A percentile compares a stretch with the other conserved stretches of the same genome.
Conservation (phyloP, 1,140 invertebrate genomes). For the Pemphigus obesinymphae region DNA sequence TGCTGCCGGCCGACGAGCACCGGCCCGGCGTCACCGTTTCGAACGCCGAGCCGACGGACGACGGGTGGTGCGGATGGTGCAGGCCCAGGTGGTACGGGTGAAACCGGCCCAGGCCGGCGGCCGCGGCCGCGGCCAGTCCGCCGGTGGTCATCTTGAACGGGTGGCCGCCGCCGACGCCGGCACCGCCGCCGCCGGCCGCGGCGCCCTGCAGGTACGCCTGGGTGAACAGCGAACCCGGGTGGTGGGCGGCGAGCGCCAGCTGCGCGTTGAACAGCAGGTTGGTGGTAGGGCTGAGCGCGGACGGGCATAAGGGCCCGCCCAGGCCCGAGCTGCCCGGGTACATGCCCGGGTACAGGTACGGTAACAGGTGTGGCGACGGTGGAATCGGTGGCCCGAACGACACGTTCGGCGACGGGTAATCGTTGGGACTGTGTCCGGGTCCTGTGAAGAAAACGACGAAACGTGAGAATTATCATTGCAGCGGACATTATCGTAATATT, state of each 20-base stretch:
- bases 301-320: constrained; percentile 62
- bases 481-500: no score
- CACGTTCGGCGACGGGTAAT: constrained; percentile 76
- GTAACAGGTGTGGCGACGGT: constrained; percentile 72
- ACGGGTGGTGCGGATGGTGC: constrained; percentile 47
- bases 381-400: constrained; percentile 82
- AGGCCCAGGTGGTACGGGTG: constrained; percentile 42
- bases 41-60: constrained; percentile 70
- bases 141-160: constrained; percentile 50
- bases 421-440: constrained; percentile 53
- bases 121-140: constrained; percentile 49
- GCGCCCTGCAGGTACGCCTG: constrained; percentile 56
- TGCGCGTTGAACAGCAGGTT: constrained; percentile 78
- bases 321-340: constrained; percentile 59
- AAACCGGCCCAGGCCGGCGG: constrained; percentile 53
- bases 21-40: constrained; percentile 72
- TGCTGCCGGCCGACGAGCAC: constrained; percentile 46
- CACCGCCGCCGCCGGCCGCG: constrained; percentile 53
- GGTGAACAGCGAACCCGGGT: constrained; percentile 62
- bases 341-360: constrained; percentile 78
- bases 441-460: no score
- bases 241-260: constrained; percentile 71
- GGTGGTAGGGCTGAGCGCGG: constrained; percentile 54
- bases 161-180: constrained; percentile 51
- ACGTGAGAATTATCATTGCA: no score